phyloP scores from a whole-genome alignment of 1,140 invertebrate genomes.

The Scylla paramamosain region DNA sequence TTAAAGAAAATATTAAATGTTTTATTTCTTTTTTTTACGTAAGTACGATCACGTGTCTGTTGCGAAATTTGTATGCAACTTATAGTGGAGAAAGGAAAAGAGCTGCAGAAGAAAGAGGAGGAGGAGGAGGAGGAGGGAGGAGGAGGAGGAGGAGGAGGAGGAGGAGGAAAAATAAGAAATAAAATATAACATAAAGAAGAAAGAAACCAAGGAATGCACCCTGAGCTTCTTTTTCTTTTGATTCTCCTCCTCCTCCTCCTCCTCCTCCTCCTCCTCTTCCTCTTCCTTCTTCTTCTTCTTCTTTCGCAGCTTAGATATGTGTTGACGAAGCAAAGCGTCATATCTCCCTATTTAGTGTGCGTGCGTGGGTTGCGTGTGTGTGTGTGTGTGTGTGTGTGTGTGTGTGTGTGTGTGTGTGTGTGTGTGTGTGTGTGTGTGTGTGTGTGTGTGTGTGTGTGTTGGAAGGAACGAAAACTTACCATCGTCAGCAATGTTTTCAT shows the following conservation, averaged over 20 bases:
- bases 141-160: background rate
- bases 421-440: slow-evolving; percentile 20
- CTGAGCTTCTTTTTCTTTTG: background rate
- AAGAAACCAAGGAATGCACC: background rate
- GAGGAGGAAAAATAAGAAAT: background rate
- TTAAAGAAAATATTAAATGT: no score
- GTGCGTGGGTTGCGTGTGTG: background rate
- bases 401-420: slow-evolving; percentile 20
- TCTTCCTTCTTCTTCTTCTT: background rate
- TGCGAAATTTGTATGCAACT: no score
- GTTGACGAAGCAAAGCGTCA: background rate
- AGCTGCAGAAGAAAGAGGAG: background rate
- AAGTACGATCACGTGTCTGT: no score
- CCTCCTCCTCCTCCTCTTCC: no score
- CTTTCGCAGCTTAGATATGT: background rate
- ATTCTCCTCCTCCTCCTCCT: background rate
- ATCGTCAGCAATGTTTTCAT: background rate
- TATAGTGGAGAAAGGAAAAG: background rate
- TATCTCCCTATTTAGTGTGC: background rate
- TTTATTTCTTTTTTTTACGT: no score
- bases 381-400: background rate
- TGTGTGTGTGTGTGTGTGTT: background rate
- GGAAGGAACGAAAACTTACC: background rate
- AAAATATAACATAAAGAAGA: background rate
- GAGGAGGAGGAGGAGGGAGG: background rate